A percentile compares a stretch with the other conserved stretches of the same genome.
These are phyloP conservation scores for Tiliacea citrago DNA, from an alignment of 2,888 invertebrate species.

Conservation along the genomic window DNA sequence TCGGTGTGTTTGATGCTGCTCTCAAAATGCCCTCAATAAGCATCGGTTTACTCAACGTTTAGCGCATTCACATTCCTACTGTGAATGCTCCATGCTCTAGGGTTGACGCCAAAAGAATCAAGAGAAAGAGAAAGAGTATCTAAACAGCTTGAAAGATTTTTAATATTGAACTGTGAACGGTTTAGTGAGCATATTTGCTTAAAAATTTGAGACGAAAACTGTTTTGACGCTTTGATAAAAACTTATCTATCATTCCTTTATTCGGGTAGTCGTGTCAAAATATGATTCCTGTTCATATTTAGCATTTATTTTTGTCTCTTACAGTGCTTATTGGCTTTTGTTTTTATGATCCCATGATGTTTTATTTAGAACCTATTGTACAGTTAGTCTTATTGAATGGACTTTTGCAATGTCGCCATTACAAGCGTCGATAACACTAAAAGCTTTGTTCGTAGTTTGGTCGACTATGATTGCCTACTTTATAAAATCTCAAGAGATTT, in stretches of 20 bases:
- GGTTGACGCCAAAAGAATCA: conserved; percentile 61
- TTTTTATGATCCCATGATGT: neutral
- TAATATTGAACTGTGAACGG: neutral
- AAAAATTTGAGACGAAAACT: too few relatives aligned
- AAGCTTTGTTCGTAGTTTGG: too few relatives aligned
- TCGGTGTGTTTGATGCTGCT: conserved; percentile 82
- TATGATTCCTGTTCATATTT: too few relatives aligned
- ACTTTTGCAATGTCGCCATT: neutral
- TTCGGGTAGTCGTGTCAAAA: too few relatives aligned
- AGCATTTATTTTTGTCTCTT: neutral
- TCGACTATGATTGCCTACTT: too few relatives aligned
- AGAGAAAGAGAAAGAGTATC: too few relatives aligned
- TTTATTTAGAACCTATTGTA: too few relatives aligned
- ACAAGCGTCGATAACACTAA: neutral
- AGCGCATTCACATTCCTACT: conserved; percentile 82
- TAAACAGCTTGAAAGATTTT: neutral
- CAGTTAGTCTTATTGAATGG: neutral
- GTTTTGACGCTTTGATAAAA: neutral
- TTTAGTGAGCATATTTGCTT: too few relatives aligned
- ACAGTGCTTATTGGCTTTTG: neutral
- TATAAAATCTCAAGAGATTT: too few relatives aligned
- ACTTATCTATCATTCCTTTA: too few relatives aligned
- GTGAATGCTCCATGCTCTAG: conserved; percentile 69
- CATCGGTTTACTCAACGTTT: conserved; percentile 84
- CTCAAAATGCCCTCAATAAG: conserved; percentile 87